phyloP scores from a whole-genome alignment of 1,140 invertebrate genomes.

The Amyelois transitella region DNA sequence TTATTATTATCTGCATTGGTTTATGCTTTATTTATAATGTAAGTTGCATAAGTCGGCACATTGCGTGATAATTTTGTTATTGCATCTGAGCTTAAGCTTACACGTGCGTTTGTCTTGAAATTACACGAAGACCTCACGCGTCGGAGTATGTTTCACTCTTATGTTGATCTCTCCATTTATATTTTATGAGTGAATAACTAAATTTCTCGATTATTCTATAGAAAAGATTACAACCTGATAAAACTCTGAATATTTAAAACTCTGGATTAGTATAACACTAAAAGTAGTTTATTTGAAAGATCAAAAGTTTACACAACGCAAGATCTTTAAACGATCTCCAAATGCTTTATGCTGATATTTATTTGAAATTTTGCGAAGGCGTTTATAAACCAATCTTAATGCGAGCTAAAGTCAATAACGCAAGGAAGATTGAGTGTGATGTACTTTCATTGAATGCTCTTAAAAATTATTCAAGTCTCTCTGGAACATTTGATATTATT shows the following conservation, averaged over 20 bases:
- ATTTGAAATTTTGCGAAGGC: neutral
- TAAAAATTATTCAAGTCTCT: neutral
- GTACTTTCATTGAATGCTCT: neutral
- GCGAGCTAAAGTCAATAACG: no score
- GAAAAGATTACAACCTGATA: neutral
- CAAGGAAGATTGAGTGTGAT: neutral
- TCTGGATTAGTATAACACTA: neutral
- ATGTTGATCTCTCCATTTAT: neutral
- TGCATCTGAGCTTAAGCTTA: neutral
- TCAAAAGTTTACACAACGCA: neutral
- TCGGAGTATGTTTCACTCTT: neutral
- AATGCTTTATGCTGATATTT: neutral
- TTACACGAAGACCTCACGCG: neutral
- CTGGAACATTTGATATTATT: neutral
- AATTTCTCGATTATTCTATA: neutral
- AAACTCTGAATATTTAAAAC: neutral
- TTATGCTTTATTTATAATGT: neutral
- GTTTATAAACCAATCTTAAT: neutral
- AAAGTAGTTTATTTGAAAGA: neutral
- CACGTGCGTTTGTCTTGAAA: neutral
- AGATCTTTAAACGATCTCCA: neutral
- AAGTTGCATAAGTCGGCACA: neutral
- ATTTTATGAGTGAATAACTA: no score
- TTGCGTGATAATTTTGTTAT: neutral
- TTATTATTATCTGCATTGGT: neutral